These are phyloP conservation scores for Halichoeres trimaculatus DNA, from an alignment of 2,113 vertebrate genomes.

Conservation along the genomic window DNA sequence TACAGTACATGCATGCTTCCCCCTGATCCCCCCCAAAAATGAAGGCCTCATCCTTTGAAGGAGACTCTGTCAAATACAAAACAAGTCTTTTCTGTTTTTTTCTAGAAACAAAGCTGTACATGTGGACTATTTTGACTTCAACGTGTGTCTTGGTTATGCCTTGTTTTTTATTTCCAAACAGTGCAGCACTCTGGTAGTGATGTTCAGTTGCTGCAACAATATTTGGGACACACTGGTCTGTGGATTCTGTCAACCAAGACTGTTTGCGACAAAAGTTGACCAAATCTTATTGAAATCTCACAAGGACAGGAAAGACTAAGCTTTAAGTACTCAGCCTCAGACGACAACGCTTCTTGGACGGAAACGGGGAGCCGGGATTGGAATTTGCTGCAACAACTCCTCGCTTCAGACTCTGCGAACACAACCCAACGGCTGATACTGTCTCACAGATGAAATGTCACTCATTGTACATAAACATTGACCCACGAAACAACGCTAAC, in stretches of 20 bases:
- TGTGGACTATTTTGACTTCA: conserved; percentile 63
- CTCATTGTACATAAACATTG: conserved; percentile 72
- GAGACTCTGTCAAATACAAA: conserved; percentile 81
- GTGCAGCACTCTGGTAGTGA: conserved; percentile 26
- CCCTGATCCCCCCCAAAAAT: conserved; percentile 35
- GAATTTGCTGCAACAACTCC: conserved; percentile 52
- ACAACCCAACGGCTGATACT: conserved; percentile 18
- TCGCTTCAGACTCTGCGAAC: conserved; percentile 38
- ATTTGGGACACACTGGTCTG: conserved; percentile 25
- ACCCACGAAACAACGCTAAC: conserved; percentile 45
- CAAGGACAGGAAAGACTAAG: conserved; percentile 64
- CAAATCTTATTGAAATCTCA: conserved; percentile 37
- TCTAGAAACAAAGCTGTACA: conserved; percentile 70
- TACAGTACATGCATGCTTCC: conserved; percentile 92
- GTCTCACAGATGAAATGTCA: conserved; percentile 26
- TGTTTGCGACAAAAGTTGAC: conserved; percentile 51
- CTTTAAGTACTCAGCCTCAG: conserved; percentile 61
- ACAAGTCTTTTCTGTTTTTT: conserved; percentile 72
- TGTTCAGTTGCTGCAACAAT: conserved; percentile 36
- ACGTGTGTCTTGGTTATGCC: conserved; percentile 54
- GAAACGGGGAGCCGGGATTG: conserved; percentile 30
- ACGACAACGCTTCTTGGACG: conserved; percentile 6
- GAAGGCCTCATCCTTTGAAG: conserved; percentile 49
- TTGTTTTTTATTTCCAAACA: conserved; percentile 47
- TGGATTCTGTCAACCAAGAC: conserved; percentile 42